Conservation (phyloP, 2,113 vertebrate species). For the Dolichotis patagonum region DNA sequence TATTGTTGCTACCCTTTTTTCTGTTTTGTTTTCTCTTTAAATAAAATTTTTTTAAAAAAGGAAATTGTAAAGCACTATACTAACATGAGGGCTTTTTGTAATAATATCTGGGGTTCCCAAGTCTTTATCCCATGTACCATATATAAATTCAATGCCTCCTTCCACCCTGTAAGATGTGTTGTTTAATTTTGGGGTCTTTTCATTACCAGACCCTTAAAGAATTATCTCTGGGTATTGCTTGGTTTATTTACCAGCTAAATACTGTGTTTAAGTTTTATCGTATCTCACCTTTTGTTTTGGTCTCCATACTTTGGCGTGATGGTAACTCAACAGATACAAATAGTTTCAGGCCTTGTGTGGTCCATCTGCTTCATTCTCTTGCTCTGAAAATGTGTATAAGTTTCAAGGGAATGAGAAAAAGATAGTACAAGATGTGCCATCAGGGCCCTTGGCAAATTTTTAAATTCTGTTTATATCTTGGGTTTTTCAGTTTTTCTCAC, state of each 20-base stretch:
- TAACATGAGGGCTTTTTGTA: not conserved
- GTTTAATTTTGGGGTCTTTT: not conserved
- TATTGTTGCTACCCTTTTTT: too few relatives aligned
- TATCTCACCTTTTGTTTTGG: not conserved
- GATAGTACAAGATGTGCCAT: not conserved
- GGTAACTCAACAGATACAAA: not conserved
- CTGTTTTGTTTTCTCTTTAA: too few relatives aligned
- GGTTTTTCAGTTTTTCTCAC: not conserved
- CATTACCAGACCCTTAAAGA: not conserved
- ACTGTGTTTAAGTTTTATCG: not conserved
- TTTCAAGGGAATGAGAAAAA: not conserved
- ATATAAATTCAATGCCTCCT: not conserved
- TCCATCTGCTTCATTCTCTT: not conserved
- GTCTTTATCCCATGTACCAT: not conserved
- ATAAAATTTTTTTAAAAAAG: too few relatives aligned
- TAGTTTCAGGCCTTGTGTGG: not conserved
- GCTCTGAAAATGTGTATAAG: not conserved
- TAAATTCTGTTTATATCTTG: not conserved
- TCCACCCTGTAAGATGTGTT: not conserved
- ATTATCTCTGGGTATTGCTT: not conserved
- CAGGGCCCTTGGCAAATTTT: not conserved
- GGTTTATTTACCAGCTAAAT: not conserved
- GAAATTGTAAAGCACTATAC: not conserved
- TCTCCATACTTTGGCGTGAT: not conserved
- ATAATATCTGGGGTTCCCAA: not conserved